A percentile compares a stretch with the other conserved stretches of the same genome.
These are phyloP conservation scores for Oreohelix idahoensis DNA, from an alignment of 1,140 invertebrate species.

Conservation along the genomic window DNA sequence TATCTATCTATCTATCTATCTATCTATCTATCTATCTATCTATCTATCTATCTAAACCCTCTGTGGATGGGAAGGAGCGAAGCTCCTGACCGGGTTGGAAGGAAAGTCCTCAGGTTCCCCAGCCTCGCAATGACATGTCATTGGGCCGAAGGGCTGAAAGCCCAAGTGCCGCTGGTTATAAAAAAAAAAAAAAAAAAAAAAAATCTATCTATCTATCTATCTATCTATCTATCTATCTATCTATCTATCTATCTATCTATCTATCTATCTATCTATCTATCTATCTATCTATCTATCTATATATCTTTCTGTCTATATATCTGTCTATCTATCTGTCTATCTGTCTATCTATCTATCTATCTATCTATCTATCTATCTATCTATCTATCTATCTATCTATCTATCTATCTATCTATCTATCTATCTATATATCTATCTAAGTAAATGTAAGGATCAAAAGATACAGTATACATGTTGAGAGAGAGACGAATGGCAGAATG, in stretches of 20 bases:
- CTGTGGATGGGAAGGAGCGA: too few relatives aligned
- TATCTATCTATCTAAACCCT: too few relatives aligned
- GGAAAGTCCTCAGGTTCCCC: too few relatives aligned
- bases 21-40: not conserved
- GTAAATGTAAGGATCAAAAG: too few relatives aligned
- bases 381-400: not conserved
- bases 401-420: not conserved
- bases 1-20: not conserved
- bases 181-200: too few relatives aligned
- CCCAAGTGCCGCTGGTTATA: too few relatives aligned
- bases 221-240: not conserved
- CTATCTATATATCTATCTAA: not conserved
- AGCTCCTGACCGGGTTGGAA: too few relatives aligned
- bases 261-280: not conserved
- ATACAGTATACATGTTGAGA: too few relatives aligned
- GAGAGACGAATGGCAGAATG: too few relatives aligned
- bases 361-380: not conserved
- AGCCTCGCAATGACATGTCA: too few relatives aligned
- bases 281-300: not conserved
- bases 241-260: not conserved
- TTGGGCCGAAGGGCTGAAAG: too few relatives aligned
- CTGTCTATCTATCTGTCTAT: not conserved
- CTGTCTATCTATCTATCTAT: not conserved
- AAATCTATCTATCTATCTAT: too few relatives aligned
- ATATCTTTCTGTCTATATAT: not conserved